A percentile compares a stretch with the other conserved stretches of the same genome.
Conservation (phyloP, 2,888 invertebrate genomes). For the Synanthedon myopaeformis region DNA sequence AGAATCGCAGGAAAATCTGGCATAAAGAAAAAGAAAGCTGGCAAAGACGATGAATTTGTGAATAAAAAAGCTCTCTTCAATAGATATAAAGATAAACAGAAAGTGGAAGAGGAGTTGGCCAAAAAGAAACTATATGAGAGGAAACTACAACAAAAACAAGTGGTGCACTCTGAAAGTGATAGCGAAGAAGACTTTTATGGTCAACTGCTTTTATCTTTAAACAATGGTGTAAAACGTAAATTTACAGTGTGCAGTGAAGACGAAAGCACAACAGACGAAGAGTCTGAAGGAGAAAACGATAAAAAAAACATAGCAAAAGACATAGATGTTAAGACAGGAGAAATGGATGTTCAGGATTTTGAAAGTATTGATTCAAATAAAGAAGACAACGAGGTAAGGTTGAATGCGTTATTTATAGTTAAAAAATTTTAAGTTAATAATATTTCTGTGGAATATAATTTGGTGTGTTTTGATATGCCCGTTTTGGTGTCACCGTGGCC, state of each 20-base stretch:
- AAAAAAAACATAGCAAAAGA: slow-evolving; percentile 44
- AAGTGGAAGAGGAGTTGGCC: slow-evolving; percentile 53
- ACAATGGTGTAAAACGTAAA: slow-evolving; percentile 18
- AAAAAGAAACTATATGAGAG: slow-evolving; percentile 49
- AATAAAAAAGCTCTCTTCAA: slow-evolving; percentile 62
- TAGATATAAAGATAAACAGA: slow-evolving; percentile 59
- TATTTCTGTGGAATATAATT: too few relatives aligned
- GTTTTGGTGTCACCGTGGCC: too few relatives aligned
- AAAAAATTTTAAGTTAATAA: too few relatives aligned
- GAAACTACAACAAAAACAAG: slow-evolving; percentile 36
- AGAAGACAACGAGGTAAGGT: slow-evolving; percentile 1
- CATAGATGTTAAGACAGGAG: slow-evolving; percentile 17
- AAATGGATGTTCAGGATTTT: too few relatives aligned
- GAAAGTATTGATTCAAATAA: slow-evolving; percentile 1
- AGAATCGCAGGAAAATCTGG: slow-evolving; percentile 24
- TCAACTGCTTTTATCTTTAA: slow-evolving; percentile 65
- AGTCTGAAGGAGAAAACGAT: slow-evolving; percentile 1
- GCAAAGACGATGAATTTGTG: slow-evolving; percentile 26
- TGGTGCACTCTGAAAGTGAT: slow-evolving; percentile 62
- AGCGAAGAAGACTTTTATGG: slow-evolving; percentile 60
- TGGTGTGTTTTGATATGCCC: too few relatives aligned
- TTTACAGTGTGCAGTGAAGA: slow-evolving; percentile 23
- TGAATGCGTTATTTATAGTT: too few relatives aligned
- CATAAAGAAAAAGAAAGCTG: slow-evolving; percentile 32
- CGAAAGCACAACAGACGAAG: slow-evolving; percentile 16